These are phyloP conservation scores for Phaethornis superciliosus DNA, from an alignment of 2,113 vertebrate species.

Conservation along the genomic window DNA sequence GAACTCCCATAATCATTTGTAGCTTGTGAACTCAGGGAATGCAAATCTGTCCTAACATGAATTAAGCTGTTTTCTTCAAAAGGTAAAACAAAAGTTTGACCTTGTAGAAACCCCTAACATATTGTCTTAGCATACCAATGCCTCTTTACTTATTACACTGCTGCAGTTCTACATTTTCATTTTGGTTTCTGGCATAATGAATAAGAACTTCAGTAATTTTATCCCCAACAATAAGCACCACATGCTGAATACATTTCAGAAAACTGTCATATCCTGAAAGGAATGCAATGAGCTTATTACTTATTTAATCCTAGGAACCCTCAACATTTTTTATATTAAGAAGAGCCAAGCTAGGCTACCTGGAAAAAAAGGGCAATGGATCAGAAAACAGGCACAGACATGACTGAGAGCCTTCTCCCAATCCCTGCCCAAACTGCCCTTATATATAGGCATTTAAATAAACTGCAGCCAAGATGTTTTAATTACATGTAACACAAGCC, in stretches of 20 bases:
- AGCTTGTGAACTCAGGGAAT: neutral
- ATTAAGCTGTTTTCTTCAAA: neutral
- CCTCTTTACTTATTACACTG: neutral
- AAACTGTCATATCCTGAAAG: neutral
- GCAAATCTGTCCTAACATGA: neutral
- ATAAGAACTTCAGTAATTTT: neutral
- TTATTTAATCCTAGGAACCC: neutral
- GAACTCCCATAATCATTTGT: rapidly evolving
- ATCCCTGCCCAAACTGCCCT: neutral
- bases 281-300: neutral
- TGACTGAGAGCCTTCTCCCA: neutral
- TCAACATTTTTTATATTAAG: neutral
- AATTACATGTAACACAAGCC: neutral
- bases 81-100: neutral
- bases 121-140: neutral
- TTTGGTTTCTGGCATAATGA: neutral
- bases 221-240: neutral
- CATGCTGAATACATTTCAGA: neutral
- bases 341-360: neutral
- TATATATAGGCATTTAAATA: neutral
- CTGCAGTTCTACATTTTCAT: neutral
- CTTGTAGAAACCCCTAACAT: neutral
- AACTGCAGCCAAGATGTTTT: neutral
- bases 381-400: neutral
- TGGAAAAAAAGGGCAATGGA: neutral